Evolutionary conservation across 30 jellyfish, hydroid and myxozoan genomes (phyloP).

Genomic region (Sanderia malayensis): DNA sequence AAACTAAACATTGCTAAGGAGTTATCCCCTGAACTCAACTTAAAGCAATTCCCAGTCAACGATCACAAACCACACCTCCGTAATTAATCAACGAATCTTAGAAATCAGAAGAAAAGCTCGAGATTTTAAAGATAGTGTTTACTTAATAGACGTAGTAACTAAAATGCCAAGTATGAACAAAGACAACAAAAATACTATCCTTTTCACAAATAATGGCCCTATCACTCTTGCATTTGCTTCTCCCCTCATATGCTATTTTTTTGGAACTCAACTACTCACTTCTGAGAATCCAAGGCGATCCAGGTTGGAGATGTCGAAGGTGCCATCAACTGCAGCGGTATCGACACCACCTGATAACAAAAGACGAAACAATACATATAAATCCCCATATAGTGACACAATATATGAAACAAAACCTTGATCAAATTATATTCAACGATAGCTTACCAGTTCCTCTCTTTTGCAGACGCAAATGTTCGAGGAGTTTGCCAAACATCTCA

Average conservation of each 20-base stretch:
- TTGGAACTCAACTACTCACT: neutral
- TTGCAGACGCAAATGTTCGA: conserved; percentile 26
- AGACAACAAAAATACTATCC: too few relatives aligned
- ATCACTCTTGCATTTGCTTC: too few relatives aligned
- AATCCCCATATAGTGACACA: neutral
- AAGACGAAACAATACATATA: neutral
- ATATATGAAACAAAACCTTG: neutral
- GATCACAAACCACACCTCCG: neutral
- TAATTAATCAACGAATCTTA: too few relatives aligned
- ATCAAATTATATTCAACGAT: neutral
- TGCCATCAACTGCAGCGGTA: conserved; percentile 48
- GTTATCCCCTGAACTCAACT: neutral
- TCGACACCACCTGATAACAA: conserved; percentile 47
- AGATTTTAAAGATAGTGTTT: too few relatives aligned
- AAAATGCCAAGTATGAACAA: too few relatives aligned
- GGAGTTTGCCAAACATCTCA: neutral
- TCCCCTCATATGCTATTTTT: too few relatives aligned
- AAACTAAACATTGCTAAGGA: neutral
- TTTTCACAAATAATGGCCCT: too few relatives aligned
- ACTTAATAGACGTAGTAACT: too few relatives aligned
- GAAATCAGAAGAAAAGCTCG: too few relatives aligned
- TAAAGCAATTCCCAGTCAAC: neutral
- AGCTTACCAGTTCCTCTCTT: conserved; percentile 44
- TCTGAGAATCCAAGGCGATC: conserved; percentile 26
- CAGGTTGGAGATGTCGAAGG: conserved; percentile 56